phyloP scores from a whole-genome alignment of 1,140 invertebrate genomes.

The Drosophila nasuta region DNA sequence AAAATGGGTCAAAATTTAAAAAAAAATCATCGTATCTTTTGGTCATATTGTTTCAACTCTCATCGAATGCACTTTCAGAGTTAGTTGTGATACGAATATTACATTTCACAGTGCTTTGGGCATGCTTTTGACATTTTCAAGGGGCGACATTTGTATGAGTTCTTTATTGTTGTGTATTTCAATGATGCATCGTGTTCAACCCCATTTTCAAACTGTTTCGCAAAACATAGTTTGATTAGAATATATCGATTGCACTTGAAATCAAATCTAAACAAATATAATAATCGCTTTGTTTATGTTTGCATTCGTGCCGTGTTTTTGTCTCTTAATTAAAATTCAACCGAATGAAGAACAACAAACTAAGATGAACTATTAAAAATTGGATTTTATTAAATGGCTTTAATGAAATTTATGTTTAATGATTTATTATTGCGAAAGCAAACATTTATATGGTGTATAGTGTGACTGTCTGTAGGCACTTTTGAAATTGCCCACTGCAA shows the following conservation, averaged over 20 bases:
- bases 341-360: not conserved
- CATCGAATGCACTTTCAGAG: too few species aligned
- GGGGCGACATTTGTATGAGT: too few species aligned
- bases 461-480: not conserved
- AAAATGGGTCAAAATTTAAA: too few species aligned
- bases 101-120: too few species aligned
- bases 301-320: not conserved
- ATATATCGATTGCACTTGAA: slow-evolving; percentile 62
- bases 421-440: slow-evolving; percentile 13
- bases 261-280: slow-evolving; percentile 40
- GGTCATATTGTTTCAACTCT: too few species aligned
- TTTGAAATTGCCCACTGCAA: slow-evolving; percentile 10
- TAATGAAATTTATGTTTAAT: slow-evolving; percentile 24
- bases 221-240: slow-evolving; percentile 26
- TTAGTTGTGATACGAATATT: too few species aligned
- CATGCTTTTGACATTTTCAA: too few species aligned
- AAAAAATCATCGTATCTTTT: too few species aligned
- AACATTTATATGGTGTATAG: not conserved
- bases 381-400: not conserved
- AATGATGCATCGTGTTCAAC: too few species aligned
- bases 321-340: not conserved
- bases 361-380: not conserved
- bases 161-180: too few species aligned
- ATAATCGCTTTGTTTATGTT: slow-evolving; percentile 22
- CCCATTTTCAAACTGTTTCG: too few species aligned